A percentile compares a stretch with the other conserved stretches of the same genome.
Conservation (phyloP, 2,113 vertebrate species). For the Odocoileus virginianus region DNA sequence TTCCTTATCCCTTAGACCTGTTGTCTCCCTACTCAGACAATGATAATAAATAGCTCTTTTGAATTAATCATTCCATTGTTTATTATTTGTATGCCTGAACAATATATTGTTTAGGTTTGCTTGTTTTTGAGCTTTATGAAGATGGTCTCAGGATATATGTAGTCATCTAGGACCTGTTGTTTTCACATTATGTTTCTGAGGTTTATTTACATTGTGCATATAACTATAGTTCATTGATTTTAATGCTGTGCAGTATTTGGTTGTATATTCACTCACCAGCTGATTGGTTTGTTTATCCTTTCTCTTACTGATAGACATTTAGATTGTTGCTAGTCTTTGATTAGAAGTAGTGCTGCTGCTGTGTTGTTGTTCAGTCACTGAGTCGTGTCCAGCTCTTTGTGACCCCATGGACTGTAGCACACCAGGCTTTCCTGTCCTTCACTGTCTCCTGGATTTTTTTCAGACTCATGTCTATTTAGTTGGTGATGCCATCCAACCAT, state of each 20-base stretch:
- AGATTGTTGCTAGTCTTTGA: not conserved
- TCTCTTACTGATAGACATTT: not conserved
- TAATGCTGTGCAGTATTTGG: not conserved
- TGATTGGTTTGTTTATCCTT: not conserved
- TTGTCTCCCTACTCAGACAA: not conserved
- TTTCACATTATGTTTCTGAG: not conserved
- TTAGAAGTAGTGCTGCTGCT: not conserved
- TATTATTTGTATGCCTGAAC: not conserved
- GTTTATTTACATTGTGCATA: not conserved
- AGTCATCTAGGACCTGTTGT: not conserved
- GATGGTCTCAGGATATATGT: not conserved
- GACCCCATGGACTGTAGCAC: not conserved
- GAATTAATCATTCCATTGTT: not conserved
- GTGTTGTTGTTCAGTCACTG: not conserved
- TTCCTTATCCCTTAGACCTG: not conserved
- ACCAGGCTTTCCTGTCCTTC: not conserved
- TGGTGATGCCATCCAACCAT: not conserved
- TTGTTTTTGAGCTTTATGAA: conserved; percentile 36
- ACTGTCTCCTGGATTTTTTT: not conserved
- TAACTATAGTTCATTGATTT: not conserved
- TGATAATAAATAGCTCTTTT: not conserved
- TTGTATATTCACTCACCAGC: not conserved
- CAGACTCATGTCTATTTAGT: not conserved
- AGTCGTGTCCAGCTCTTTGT: not conserved
- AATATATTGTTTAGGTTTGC: not conserved